Percentiles rank a stretch among this genome's conserved stretches.
Conservation (phyloP, 2,888 invertebrate genomes). For the Lithophane semibrunnea region DNA sequence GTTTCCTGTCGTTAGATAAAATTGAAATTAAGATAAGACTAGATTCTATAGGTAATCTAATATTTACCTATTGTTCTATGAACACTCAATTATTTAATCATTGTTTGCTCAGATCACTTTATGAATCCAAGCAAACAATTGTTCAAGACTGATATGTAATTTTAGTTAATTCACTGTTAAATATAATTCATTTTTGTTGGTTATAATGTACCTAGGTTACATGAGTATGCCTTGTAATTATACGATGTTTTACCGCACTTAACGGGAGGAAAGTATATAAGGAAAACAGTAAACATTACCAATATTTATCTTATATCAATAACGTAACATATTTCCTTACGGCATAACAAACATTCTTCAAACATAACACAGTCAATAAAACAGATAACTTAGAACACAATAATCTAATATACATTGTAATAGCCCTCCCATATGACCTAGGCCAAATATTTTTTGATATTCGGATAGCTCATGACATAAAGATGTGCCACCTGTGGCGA, state of each 20-base stretch:
- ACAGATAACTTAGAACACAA: background rate
- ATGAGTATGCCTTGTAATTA: background rate
- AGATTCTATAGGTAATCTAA: background rate
- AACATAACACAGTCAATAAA: constrained; percentile 12
- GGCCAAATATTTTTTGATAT: no score
- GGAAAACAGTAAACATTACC: constrained; percentile 4
- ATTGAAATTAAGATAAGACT: constrained; percentile 10
- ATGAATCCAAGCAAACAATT: constrained; percentile 1
- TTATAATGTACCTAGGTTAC: background rate
- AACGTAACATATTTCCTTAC: background rate
- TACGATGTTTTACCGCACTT: background rate
- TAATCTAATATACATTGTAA: no score
- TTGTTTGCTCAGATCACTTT: background rate
- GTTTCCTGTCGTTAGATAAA: background rate
- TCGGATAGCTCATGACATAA: no score
- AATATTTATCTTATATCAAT: constrained; percentile 1
- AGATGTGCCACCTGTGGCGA: no score
- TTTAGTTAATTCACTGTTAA: no score
- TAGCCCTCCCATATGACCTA: no score
- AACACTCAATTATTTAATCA: background rate
- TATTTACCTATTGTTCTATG: background rate
- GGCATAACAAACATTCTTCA: background rate
- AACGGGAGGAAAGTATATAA: background rate
- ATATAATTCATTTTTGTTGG: no score
- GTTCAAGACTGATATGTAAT: background rate